phyloP scores from a whole-genome alignment of 2,888 invertebrate species.

The Stenotaenia linearis region DNA sequence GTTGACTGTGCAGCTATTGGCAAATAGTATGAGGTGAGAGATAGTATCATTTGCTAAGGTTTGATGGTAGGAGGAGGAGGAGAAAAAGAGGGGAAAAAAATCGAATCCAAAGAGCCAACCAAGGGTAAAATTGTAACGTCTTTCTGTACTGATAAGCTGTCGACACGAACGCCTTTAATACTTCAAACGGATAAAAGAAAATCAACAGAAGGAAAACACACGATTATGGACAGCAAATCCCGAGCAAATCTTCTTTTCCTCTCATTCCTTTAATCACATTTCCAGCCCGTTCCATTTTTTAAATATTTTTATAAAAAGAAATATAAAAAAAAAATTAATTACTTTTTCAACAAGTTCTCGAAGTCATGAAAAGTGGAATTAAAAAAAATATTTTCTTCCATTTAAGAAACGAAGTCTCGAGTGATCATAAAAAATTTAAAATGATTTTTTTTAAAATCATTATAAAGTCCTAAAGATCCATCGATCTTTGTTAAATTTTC shows the following conservation, averaged over 20 bases:
- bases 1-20: conserved; percentile 11
- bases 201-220: not conserved
- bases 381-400: no score
- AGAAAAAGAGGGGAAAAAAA: not conserved
- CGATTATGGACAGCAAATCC: not conserved
- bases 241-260: not conserved
- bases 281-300: not conserved
- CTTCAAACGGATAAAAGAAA: not conserved
- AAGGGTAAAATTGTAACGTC: conserved; percentile 11
- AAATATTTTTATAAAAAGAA: no score
- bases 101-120: conserved; percentile 14
- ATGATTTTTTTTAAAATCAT: no score
- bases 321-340: not conserved
- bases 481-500: no score
- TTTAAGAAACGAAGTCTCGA: no score
- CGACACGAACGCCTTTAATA: not conserved
- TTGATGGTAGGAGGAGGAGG: not conserved
- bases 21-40: conserved; percentile 15
- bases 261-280: not conserved
- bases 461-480: no score
- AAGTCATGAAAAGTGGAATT: no score
- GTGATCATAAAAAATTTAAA: no score
- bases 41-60: conserved; percentile 15
- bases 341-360: no score
- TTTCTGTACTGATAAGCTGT: conserved; percentile 11